Percentiles rank a stretch among this genome's conserved stretches.
These are phyloP conservation scores for Campylomormyrus numenius DNA, from an alignment of 2,113 vertebrate genomes.

Conservation along the genomic window DNA sequence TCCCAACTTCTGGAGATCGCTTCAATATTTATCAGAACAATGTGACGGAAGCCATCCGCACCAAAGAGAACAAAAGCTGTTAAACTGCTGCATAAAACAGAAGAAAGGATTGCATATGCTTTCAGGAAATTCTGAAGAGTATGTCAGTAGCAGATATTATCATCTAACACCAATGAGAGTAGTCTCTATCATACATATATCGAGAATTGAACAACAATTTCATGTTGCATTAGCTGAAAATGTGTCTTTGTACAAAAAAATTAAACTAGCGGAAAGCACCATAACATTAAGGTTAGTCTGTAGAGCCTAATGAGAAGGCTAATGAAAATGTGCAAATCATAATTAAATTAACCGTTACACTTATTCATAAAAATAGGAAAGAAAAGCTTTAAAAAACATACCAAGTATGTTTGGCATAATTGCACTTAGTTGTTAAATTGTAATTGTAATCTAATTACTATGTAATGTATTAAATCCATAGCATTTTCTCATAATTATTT, in stretches of 20 bases:
- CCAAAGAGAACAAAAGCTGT: neutral
- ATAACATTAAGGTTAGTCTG: neutral
- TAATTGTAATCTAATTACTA: neutral
- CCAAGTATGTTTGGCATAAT: neutral
- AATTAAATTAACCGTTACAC: neutral
- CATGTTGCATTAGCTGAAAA: neutral
- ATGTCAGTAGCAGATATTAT: neutral
- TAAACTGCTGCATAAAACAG: neutral
- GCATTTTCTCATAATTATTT: neutral
- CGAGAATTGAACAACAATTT: neutral
- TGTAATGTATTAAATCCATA: neutral
- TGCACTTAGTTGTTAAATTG: neutral
- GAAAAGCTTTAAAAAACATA: neutral
- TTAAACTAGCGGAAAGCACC: neutral
- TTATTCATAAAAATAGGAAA: neutral
- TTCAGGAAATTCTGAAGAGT: neutral
- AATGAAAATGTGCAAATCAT: neutral
- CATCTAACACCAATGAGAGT: neutral
- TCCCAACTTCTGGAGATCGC: neutral
- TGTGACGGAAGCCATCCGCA: neutral
- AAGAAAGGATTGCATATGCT: neutral
- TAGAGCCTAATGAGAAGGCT: neutral
- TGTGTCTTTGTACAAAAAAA: neutral
- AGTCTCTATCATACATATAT: neutral
- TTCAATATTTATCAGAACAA: neutral